phyloP scores from a whole-genome alignment of 2,888 invertebrate species.

The Cephus spinipes region DNA sequence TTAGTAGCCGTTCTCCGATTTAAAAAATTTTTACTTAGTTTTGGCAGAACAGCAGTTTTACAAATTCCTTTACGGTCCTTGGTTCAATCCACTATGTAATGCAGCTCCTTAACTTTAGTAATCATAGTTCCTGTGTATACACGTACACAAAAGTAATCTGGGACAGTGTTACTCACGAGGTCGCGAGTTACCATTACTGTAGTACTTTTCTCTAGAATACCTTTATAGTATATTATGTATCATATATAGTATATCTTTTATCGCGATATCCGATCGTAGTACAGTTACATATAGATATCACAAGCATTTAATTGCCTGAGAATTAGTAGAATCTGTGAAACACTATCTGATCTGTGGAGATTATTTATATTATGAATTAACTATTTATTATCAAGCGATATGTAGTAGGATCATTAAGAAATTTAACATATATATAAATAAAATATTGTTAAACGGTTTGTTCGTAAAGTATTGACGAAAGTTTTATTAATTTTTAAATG shows the following conservation, averaged over 20 bases:
- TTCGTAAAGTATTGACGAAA: too few relatives aligned
- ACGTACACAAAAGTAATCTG: neutral
- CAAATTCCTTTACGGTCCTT: neutral
- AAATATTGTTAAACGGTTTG: too few relatives aligned
- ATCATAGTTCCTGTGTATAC: neutral
- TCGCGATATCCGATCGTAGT: neutral
- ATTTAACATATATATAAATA: too few relatives aligned
- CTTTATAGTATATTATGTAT: neutral
- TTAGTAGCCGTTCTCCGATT: neutral
- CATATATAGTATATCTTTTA: neutral
- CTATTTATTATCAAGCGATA: too few relatives aligned
- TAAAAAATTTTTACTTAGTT: neutral
- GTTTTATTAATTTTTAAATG: neutral
- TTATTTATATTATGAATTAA: neutral
- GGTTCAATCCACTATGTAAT: neutral
- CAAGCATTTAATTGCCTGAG: neutral
- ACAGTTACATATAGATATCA: neutral
- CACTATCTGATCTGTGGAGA: neutral
- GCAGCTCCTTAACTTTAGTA: neutral
- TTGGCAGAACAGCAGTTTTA: neutral
- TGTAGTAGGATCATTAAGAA: too few relatives aligned
- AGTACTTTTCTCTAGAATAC: neutral
- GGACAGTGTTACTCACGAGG: constrained; percentile 6
- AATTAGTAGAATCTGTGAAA: neutral
- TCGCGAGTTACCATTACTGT: neutral